Conservation (phyloP, 2,888 invertebrate species). For the Diarsia dahlii region DNA sequence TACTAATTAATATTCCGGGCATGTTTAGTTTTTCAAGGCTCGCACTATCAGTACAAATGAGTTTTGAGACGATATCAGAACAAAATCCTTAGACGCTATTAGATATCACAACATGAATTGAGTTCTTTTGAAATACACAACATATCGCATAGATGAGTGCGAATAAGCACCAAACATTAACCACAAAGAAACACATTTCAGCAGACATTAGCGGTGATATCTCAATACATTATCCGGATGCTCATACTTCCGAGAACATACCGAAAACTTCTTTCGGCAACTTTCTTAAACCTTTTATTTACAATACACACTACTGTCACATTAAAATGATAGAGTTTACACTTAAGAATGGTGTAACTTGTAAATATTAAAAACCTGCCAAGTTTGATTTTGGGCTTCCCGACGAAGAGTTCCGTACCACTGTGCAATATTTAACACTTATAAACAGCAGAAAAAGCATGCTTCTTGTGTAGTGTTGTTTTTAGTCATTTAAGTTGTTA, state of each 20-base stretch:
- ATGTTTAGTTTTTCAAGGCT: neutral
- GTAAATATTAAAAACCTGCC: slow-evolving; percentile 24
- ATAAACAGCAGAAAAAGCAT: no score
- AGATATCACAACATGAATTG: neutral
- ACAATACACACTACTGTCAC: slow-evolving; percentile 44
- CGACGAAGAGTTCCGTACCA: neutral
- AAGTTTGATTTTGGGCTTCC: neutral
- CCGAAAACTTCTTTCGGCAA: slow-evolving; percentile 29
- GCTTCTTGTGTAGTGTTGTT: no score
- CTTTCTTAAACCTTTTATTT: slow-evolving; percentile 40
- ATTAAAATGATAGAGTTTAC: slow-evolving; percentile 59
- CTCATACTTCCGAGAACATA: slow-evolving; percentile 32
- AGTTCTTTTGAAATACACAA: neutral
- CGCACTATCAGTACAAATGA: slow-evolving; percentile 6
- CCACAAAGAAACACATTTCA: slow-evolving; percentile 35
- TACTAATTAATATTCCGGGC: slow-evolving; percentile 17
- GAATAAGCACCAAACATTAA: slow-evolving; percentile 31
- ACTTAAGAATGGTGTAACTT: slow-evolving; percentile 37
- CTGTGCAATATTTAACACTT: neutral
- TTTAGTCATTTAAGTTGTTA: no score
- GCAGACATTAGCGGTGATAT: slow-evolving; percentile 45
- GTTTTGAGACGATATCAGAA: slow-evolving; percentile 2
- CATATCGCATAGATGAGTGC: neutral
- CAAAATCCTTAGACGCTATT: neutral
- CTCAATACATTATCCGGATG: slow-evolving; percentile 49